Evolutionary conservation across 2,797 vertebrate species (phyloP), one percentile per base, ranked within the genome.

Genomic region (Lerista edwardsae): DNA sequence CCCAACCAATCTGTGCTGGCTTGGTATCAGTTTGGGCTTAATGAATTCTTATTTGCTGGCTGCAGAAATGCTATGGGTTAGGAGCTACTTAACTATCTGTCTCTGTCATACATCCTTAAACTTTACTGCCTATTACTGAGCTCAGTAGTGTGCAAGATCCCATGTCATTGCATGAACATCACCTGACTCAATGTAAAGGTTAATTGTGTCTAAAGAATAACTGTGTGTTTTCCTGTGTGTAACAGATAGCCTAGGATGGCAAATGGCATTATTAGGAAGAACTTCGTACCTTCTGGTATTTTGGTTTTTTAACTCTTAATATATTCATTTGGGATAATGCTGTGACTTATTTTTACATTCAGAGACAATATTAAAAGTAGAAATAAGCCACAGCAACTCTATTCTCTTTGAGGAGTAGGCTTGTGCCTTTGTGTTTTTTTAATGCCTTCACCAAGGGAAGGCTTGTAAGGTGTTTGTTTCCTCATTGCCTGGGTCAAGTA

Each of bases 181-280:
- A 87, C 41, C 65, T 86, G 89, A 86, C 72, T 82, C 57, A 77
- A 88, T 69, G 6, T 51, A 69, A 88, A 92, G 69, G 77, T 79
- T 77, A 71, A 73, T 86, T 86, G 71, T 51, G 5, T 82, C 88
- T 89, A 84, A 86, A 91, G 86, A 84, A 71, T 14, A 82, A 67
- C 44, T 69, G 0, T 75, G 34, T 36, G 34, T 39, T 75, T 87
- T 88, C 44, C 77, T 82, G 1, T 64, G 25, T 15, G 1, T 59
- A 74, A 91, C n/a, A 31, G 34, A 69, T 39, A 76, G 65, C 8
- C 1, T 3, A 25, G 3, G 1, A 29, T 87, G 51, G 47, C 11
- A 81, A 87, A 80, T 75, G 1, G 11, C 6, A 36, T 71, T 72
- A 51, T 77, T 89, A 76, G 17, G 15, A 62, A 84, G 25, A 31